Evolutionary conservation across 2,888 invertebrate species (phyloP).

Genomic region (Pyrrhia umbra): DNA sequence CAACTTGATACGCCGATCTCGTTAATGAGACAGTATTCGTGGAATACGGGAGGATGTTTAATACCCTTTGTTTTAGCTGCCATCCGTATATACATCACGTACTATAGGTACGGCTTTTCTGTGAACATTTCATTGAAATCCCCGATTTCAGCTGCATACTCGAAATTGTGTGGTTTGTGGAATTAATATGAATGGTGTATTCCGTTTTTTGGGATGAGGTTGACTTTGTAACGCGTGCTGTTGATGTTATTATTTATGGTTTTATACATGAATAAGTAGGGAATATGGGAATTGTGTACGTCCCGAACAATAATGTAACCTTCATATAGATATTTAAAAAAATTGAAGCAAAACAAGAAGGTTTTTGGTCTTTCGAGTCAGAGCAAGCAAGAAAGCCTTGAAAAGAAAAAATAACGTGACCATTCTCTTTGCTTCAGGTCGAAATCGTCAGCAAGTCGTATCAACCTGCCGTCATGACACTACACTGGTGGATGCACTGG

Average conservation of each 20-base stretch:
- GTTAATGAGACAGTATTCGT: slow-evolving; percentile 40
- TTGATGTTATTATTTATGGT: slow-evolving; percentile 7
- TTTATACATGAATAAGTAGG: background rate
- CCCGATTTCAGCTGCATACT: background rate
- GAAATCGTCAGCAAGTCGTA: slow-evolving; percentile 56
- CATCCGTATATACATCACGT: slow-evolving; percentile 9
- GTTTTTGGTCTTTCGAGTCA: background rate
- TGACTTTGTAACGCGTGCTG: background rate
- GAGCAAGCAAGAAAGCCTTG: background rate
- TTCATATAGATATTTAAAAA: too few species aligned
- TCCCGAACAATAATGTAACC: background rate
- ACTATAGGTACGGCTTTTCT: background rate
- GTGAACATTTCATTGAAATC: slow-evolving; percentile 5
- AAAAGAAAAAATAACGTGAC: background rate
- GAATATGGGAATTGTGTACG: background rate
- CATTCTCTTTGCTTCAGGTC: slow-evolving; percentile 68
- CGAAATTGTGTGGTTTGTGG: too few species aligned
- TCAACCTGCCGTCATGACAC: slow-evolving; percentile 92
- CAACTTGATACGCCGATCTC: slow-evolving; percentile 16
- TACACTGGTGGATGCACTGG: slow-evolving; percentile 97
- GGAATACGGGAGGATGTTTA: slow-evolving; percentile 33
- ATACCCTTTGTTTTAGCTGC: slow-evolving; percentile 33
- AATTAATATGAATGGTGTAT: slow-evolving; percentile 19
- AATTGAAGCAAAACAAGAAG: too few species aligned
- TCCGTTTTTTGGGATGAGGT: slow-evolving; percentile 6